A percentile compares a stretch with the other conserved stretches of the same genome.
Conservation (phyloP, 2,113 vertebrate genomes). For the Neotoma lepida region DNA sequence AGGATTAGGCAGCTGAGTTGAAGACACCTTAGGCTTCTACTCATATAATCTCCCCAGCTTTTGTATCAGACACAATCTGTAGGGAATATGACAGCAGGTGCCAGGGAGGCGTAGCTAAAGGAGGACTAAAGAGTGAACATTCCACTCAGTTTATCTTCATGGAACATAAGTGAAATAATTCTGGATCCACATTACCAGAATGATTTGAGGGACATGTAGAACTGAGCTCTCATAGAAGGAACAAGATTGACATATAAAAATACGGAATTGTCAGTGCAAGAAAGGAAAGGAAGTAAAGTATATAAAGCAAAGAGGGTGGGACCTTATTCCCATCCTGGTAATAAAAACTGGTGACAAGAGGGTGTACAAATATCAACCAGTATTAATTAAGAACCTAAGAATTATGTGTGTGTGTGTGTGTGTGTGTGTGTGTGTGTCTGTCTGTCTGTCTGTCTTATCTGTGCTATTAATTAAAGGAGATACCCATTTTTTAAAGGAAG, state of each 20-base stretch:
- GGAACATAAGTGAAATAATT: not conserved
- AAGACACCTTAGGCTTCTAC: not conserved
- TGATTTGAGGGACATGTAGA: not conserved
- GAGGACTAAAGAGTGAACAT: not conserved
- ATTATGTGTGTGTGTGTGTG: not conserved
- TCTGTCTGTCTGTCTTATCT: not conserved
- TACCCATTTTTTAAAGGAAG: not conserved
- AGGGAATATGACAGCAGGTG: slow-evolving; percentile 20
- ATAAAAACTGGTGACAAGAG: not conserved
- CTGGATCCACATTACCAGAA: not conserved
- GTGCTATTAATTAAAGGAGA: not conserved
- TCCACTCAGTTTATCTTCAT: not conserved
- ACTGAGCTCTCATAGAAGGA: not conserved
- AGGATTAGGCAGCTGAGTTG: not conserved
- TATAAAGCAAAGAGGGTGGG: not conserved
- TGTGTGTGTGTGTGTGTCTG: not conserved
- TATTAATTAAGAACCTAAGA: slow-evolving; percentile 35
- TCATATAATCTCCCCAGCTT: not conserved
- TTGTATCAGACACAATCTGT: not conserved
- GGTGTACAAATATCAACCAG: slow-evolving; percentile 6
- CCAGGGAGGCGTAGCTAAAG: not conserved
- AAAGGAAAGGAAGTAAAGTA: not conserved
- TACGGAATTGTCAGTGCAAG: not conserved
- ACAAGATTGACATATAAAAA: not conserved
- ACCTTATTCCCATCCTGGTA: slow-evolving; percentile 20